Percentiles rank a stretch among this genome's conserved stretches.
Conservation (phyloP, 2,888 invertebrate species). For the Ametastegia equiseti region DNA sequence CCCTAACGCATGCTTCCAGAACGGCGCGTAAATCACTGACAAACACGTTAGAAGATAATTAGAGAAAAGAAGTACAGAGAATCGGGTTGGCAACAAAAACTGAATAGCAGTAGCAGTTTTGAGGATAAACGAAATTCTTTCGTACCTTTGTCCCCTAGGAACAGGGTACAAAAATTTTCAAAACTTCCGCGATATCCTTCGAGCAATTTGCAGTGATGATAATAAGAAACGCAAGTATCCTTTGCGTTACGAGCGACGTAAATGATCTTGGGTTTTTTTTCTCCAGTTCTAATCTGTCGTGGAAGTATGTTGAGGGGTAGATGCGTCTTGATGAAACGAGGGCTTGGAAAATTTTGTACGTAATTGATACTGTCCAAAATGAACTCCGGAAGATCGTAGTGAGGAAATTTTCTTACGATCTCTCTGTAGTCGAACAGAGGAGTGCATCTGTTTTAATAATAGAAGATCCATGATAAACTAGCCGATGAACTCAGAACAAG, state of each 20-base stretch:
- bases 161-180: conserved; percentile 80
- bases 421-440: conserved; percentile 74
- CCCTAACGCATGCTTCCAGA: conserved; percentile 65
- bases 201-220: conserved; percentile 81
- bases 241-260: conserved; percentile 86
- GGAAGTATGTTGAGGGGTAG: conserved; percentile 81
- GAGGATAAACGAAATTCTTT: neutral
- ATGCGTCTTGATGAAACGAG: conserved; percentile 82
- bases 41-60: conserved; percentile 18
- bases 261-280: conserved; percentile 78
- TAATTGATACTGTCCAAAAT: conserved; percentile 64
- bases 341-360: conserved; percentile 75
- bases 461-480: neutral
- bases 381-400: conserved; percentile 61
- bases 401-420: conserved; percentile 64
- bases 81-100: neutral
- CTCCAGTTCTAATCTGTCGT: conserved; percentile 72
- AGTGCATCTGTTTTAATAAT: conserved; percentile 55
- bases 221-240: conserved; percentile 85
- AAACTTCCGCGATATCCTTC: conserved; percentile 79
- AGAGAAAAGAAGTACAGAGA: conserved; percentile 32
- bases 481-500: too few species aligned
- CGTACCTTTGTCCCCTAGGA: conserved; percentile 79
- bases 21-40: conserved; percentile 63
- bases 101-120: too few species aligned